Evolutionary conservation across 2,113 vertebrate genomes (phyloP), one percentile per base, ranked within the genome.

Genomic region (Hydrochoerus hydrochaeris): DNA sequence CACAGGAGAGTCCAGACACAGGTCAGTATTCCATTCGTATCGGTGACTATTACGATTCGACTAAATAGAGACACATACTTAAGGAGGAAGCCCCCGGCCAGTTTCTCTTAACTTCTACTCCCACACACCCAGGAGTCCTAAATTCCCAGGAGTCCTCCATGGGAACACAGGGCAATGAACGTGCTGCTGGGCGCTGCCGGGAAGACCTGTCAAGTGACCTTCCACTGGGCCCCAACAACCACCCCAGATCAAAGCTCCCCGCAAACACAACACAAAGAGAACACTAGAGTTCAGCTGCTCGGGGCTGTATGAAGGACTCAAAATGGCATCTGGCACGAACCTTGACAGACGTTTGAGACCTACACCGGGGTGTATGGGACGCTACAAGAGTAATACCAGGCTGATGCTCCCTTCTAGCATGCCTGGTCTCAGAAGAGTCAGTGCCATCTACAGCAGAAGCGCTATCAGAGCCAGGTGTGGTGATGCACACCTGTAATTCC

Each of bases 381-480:
- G 19, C 77, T 41, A 46, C 28, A 49, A 62, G n/a, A 62, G 41
- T 30, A 49, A n/a, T 3, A 1, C 46, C 1, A 19, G 24, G 14
- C 41, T 90, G 54, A 38, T 7, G 60, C 24, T 26, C 41, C 75
- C 67, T 30, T 46, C 71, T 0, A 26, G 26, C 32, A 26, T 38
- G 52, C 3, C 0, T 4, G 0, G 35, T 49, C 69, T 41, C 19
- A 0, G 41, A n/a, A 75, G 13, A n/a, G 28, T 12, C 35, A 1
- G 12, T 3, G 6, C 32, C 41, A 46, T 32, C 26, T 4, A 1
- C 49, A 10, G 41, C 65, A 69, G 62, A 67, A 73, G 35, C 0
- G 0, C 44, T 30, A 30, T 54, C 60, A 26, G n/a, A 28, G 75
- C 44, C 75, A 46, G 28, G 2, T 3, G 13, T 19, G 14, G 44